Base-by-base conservation (phyloP, 2,888 invertebrate species). In the Pyrrhia umbra region DNA sequence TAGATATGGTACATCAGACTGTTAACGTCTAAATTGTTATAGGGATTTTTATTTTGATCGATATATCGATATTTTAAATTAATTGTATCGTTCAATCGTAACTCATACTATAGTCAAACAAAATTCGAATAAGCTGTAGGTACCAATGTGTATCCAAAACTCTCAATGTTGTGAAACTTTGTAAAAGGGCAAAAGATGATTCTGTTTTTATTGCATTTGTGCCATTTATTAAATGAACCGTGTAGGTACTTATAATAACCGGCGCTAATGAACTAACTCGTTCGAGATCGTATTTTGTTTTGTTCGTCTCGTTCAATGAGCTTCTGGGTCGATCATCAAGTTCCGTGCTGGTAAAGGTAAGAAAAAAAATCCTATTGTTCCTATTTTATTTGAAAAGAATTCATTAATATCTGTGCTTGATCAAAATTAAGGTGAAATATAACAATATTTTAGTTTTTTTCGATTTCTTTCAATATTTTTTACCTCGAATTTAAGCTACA, bases 271-370 rank as follows among this genome's bases (percentile, higher is more conserved):
- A 58, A 43, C 46, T 23, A 34, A 18, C n/a, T 8, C 18, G 23
- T n/a, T 21, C 25, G 10, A 18, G 2, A 34, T 23, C 30, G 16
- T 20, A 59, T 59, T 40, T 43, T 52, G 39, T 69, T 72, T 25
- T 59, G 21, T 25, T 20, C 42, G 20, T 58, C 34, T 1, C 47
- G 39, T 30, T 58, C 37, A 42, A 2, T 0, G 34, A 72, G 2
- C 49, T 45, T 59, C 18, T 72, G 1, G 59, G 72, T 52, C 49
- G 20, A 71, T 25, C n/a, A 39, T 27, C 16, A 18, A 18, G 16
- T 27, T 37, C 20, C 16, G 6, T 43, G 25, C 15, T 30, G 15
- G n/a, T 51, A 15, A 18, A 30, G 40, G 16, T 10, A 40, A 40
- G 25, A 25, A 25, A 2, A 39, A 40, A 40, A 16, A 16, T 10